These are phyloP conservation scores for Lutra lutra DNA, from an alignment of 2,797 vertebrate species.

Conservation along the genomic window DNA sequence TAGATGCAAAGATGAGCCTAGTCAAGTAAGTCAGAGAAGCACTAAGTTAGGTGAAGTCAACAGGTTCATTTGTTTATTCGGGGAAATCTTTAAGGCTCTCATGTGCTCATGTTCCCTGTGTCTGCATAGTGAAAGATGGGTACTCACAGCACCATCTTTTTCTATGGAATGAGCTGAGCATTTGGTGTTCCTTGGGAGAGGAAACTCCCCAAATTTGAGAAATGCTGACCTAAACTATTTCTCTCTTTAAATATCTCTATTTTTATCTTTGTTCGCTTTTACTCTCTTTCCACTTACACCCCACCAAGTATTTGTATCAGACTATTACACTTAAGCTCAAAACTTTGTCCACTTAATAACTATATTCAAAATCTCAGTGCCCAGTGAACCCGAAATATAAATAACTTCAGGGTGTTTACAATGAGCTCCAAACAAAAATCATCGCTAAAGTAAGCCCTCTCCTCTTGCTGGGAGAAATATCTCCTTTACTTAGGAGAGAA, in stretches of 20 bases:
- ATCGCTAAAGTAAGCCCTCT: conserved; percentile 19
- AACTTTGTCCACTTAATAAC: neutral
- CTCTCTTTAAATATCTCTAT: neutral
- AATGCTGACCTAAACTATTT: neutral
- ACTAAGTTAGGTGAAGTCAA: neutral
- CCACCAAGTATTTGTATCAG: neutral
- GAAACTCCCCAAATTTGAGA: neutral
- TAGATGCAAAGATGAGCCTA: neutral
- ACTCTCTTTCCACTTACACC: neutral
- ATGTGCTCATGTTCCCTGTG: neutral
- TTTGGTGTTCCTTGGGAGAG: neutral
- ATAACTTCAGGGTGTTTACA: conserved; percentile 42
- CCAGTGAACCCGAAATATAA: conserved; percentile 32
- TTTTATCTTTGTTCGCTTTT: conserved; percentile 19
- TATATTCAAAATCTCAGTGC: conserved; percentile 1
- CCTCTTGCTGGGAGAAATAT: neutral
- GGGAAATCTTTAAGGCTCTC: neutral
- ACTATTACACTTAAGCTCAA: neutral
- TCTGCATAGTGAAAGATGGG: neutral
- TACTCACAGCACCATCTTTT: neutral
- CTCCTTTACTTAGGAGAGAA: neutral
- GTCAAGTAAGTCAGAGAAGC: neutral
- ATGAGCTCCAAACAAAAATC: conserved; percentile 8
- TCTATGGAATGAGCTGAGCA: neutral
- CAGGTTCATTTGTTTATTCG: neutral